These are phyloP conservation scores for Phymanthus crucifer DNA, from an alignment of 92 coral and sea anemone species.

Conservation along the genomic window DNA sequence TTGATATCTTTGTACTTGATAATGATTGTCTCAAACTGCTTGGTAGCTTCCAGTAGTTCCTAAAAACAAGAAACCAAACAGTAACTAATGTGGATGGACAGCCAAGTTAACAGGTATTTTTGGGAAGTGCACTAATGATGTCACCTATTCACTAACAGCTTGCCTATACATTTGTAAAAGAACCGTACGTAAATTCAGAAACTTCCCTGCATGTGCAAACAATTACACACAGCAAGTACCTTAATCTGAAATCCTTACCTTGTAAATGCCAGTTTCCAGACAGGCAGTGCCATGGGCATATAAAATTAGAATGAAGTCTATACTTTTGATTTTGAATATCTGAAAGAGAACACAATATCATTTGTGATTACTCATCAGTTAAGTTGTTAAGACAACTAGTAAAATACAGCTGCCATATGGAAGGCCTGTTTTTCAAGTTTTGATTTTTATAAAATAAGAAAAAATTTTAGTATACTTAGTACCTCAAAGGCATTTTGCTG, in stretches of 20 bases:
- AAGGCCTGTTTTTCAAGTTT: not conserved
- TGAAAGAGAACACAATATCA: conserved; percentile 16
- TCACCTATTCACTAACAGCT: no score
- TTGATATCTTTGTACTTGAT: conserved; percentile 57
- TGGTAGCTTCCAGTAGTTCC: conserved; percentile 71
- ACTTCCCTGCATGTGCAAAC: no score
- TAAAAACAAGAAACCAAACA: conserved; percentile 14
- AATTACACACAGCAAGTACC: no score
- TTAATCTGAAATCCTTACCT: conserved; percentile 45
- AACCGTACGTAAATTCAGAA: no score
- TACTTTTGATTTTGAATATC: conserved; percentile 77
- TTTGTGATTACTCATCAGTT: not conserved
- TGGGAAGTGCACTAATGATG: no score
- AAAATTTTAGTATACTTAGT: no score
- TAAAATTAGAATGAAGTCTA: conserved; percentile 74
- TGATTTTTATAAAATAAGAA: no score
- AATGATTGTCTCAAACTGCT: conserved; percentile 77
- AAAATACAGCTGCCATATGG: not conserved
- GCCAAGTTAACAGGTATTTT: no score
- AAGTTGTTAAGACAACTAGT: not conserved
- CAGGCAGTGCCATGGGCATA: conserved; percentile 92
- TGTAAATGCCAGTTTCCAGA: conserved; percentile 69
- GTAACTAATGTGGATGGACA: no score
- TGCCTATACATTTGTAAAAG: no score
- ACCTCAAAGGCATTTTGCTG: conserved; percentile 38